Percentiles rank a stretch among this genome's conserved stretches.
These are phyloP conservation scores for Netelia virgata DNA, from an alignment of 2,888 invertebrate species.

Conservation along the genomic window DNA sequence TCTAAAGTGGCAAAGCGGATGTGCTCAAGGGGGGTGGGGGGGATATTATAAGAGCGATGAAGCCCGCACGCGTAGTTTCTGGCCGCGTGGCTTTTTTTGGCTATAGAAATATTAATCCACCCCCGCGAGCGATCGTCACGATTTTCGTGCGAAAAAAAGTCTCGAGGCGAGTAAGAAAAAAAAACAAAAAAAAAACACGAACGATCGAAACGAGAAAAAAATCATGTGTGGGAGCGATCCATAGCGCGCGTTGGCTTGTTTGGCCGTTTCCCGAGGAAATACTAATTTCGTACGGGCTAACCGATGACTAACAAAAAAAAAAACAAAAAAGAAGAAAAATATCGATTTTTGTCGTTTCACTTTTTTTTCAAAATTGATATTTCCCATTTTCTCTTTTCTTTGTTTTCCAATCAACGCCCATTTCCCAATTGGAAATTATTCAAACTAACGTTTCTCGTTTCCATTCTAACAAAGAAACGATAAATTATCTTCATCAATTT, in stretches of 20 bases:
- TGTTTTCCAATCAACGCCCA: too few species aligned
- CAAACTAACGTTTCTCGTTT: too few species aligned
- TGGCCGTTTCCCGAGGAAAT: not conserved
- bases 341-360: not conserved
- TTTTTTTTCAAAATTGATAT: not conserved
- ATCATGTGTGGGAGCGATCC: not conserved
- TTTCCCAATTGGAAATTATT: too few species aligned
- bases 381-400: too few species aligned
- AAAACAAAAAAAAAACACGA: not conserved
- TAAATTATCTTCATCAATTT: too few species aligned
- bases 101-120: slow-evolving; percentile 32
- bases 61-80: not conserved
- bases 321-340: too few species aligned
- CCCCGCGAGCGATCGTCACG: slow-evolving; percentile 36
- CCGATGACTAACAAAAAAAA: not conserved
- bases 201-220: too few species aligned
- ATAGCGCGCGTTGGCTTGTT: not conserved
- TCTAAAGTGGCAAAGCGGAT: too few species aligned
- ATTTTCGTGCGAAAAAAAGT: slow-evolving; percentile 18
- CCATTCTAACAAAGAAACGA: too few species aligned
- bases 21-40: too few species aligned
- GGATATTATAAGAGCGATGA: too few species aligned
- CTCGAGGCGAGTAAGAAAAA: not conserved
- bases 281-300: not conserved
- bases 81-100: not conserved